Percentiles rank a stretch among this genome's conserved stretches.
Evolutionary conservation across 2,113 vertebrate species (phyloP).

Genomic region (Nyctereutes procyonoides): DNA sequence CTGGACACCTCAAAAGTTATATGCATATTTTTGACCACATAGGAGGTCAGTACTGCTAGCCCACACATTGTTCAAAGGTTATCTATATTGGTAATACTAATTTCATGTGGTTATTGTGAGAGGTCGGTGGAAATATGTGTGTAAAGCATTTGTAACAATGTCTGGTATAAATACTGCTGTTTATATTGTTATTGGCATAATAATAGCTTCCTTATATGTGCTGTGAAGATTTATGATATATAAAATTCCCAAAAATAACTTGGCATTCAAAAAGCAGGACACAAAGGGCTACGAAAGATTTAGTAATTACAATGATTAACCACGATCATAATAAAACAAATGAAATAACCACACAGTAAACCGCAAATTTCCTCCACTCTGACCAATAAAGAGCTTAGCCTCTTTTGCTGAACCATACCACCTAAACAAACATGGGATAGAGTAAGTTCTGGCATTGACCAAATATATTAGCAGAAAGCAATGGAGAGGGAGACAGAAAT

Average conservation of each 20-base stretch:
- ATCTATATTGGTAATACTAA: background rate
- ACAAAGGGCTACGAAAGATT: background rate
- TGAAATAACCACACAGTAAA: background rate
- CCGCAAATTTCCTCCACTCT: background rate
- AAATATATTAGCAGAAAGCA: background rate
- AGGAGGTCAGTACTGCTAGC: background rate
- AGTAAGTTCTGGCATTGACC: background rate
- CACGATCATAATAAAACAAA: slow-evolving; percentile 18
- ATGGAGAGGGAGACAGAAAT: background rate
- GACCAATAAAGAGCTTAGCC: background rate
- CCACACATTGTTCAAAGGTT: background rate
- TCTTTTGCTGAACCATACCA: background rate
- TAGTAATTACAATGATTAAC: background rate
- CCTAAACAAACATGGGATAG: background rate
- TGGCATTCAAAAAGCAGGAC: background rate
- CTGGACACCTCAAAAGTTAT: background rate
- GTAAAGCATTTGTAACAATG: background rate
- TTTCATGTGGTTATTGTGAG: background rate
- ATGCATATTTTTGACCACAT: background rate
- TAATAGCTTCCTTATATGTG: slow-evolving; percentile 12
- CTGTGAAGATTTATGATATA: background rate
- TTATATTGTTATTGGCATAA: background rate
- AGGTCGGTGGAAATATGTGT: background rate
- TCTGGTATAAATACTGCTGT: background rate
- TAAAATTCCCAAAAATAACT: background rate